Evolutionary conservation across 2,113 vertebrate species (phyloP), one percentile per base, ranked within the genome.

Genomic region (Acrocephalus arundinaceus): DNA sequence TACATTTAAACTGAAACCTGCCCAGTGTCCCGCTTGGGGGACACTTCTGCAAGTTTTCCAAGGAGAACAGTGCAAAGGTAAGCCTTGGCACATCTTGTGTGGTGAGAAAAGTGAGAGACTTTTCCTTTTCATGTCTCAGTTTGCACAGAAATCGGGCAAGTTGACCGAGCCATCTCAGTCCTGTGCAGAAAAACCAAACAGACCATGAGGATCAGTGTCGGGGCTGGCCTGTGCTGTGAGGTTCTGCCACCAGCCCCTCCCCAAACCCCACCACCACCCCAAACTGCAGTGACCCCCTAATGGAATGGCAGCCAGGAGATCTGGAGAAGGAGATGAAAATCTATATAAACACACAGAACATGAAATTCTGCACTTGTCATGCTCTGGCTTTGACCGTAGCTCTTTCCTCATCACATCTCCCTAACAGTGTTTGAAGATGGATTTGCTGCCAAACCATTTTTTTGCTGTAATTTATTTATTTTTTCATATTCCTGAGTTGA

Each of bases 391-490:
- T 37, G 28, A 85, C 81, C 25, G 17, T 45, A 67, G 25, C 43
- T 93, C 12, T 52, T 63, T 51, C 65, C 72, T 67, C 35, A 52
- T 85, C 82, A 52, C 15, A 5, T 90, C 41, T 90, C n/a, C 52
- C n/a, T 77, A 93, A 77, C 2, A 3, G 27, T 9, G 31, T 63
- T 49, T 80, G 67, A 91, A 81, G 33, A 46, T 6, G 9, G 30
- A 28, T 92, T 77, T 96, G 30, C 75, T 81, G 89, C 85, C 85
- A 90, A 91, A 67, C 33, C 8, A 16, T 83, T 62, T 76, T 39
- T 39, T 63, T 46, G 17, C 48, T 81, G 46, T 51, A 49, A 46
- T 55, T 57, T 71, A 17, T 72, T 52, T 59, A 6, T 11, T 81
- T 65, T 55, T 57, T 74, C 46, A 19, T 70, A 43, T 70, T 90